phyloP scores from a whole-genome alignment of 2,113 vertebrate species.

The Barbus barbus region DNA sequence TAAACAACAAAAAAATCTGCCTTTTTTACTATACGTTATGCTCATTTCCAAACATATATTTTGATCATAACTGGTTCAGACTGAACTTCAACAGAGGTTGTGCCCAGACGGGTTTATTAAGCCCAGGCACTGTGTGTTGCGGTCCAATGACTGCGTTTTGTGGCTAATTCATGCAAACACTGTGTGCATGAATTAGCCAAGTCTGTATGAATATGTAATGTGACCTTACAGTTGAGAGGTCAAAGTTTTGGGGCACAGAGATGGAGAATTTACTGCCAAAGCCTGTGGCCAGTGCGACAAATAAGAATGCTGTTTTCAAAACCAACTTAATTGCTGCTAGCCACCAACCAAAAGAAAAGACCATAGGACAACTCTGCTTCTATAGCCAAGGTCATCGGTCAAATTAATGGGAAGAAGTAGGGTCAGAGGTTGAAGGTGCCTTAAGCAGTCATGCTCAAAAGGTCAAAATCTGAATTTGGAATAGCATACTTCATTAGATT shows the following conservation, averaged over 20 bases:
- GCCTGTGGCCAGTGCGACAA: not conserved
- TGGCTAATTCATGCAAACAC: not conserved
- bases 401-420: slow-evolving; percentile 4
- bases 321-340: not conserved
- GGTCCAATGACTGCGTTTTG: not conserved
- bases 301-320: not conserved
- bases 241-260: not conserved
- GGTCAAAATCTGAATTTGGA: not conserved
- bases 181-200: not conserved
- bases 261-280: not conserved
- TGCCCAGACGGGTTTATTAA: not conserved
- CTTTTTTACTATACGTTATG: not conserved
- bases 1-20: not conserved
- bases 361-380: not conserved
- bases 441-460: not conserved
- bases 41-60: not conserved
- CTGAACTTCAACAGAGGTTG: slow-evolving; percentile 5
- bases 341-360: not conserved
- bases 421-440: not conserved
- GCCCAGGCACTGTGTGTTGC: not conserved
- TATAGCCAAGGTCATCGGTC: slow-evolving; percentile 6
- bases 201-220: not conserved
- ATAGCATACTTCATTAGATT: not conserved
- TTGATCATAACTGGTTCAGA: not conserved
- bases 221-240: not conserved